phyloP scores from a whole-genome alignment of 1,140 invertebrate species.

The Nixonia krombeini region DNA sequence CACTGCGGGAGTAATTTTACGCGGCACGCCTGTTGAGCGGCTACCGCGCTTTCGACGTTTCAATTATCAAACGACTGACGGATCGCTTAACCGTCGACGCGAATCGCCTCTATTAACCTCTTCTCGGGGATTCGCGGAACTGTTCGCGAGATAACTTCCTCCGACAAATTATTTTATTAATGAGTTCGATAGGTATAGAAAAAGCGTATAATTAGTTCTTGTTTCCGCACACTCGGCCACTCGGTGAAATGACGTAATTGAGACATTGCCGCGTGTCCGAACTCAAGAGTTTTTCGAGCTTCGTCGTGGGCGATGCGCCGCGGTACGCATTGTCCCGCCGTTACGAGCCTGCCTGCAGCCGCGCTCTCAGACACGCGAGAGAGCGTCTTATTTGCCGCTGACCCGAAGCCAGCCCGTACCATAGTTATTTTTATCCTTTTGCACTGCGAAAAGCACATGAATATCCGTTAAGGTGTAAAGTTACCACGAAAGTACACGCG shows the following conservation, averaged over 20 bases:
- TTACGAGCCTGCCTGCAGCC: conserved; percentile 13
- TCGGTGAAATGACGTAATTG: conserved; percentile 3
- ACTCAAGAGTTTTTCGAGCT: conserved; percentile 4
- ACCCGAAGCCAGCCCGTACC: conserved; percentile 22
- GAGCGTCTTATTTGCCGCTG: conserved; percentile 16
- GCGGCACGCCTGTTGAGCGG: no score
- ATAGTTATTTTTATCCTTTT: conserved; percentile 47
- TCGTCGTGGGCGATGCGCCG: conserved; percentile 15
- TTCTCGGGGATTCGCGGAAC: no score
- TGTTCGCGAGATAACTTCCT: no score
- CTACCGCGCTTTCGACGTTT: no score
- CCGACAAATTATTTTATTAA: no score
- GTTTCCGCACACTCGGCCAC: no score
- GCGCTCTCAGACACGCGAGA: conserved; percentile 8
- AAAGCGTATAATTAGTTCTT: no score
- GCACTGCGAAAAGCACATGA: conserved; percentile 42
- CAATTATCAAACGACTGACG: no score
- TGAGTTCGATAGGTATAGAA: no score
- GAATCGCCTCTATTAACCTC: no score
- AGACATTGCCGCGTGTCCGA: conserved; percentile 1
- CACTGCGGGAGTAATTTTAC: no score
- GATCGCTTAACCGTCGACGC: no score
- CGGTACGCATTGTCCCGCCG: conserved; percentile 17
- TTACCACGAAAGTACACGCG: conserved; percentile 46
- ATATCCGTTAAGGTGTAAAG: conserved; percentile 50